Evolutionary conservation across 2,113 vertebrate genomes (phyloP), one percentile per base, ranked within the genome.

Genomic region (Agapornis roseicollis): DNA sequence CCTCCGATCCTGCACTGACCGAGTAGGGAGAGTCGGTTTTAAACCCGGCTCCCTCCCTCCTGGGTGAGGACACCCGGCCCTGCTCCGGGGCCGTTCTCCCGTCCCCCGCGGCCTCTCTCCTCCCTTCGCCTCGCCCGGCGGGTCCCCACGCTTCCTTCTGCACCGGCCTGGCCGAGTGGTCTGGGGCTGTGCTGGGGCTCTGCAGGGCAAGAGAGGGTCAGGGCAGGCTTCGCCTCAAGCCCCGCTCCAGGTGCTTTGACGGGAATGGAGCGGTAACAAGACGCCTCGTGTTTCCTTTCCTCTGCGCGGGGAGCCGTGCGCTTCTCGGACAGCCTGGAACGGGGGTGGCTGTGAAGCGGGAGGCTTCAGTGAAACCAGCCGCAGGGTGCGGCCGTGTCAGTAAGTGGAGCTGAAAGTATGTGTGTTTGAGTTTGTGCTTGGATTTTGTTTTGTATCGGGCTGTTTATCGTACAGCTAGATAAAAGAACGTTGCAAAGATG

Each of bases 341-440:
- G 7, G 13, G 49, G 11, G 55, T 66, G 53, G 18, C 35, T 27
- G 16, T 1, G 1, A 2, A 4, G 0, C 13, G 18, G n/a, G 3
- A 7, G 58, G 4, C 6, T 13, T 7, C 14, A 2, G 58, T 6
- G 60, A 4, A 24, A 15, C 13, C 55, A 13, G 7, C n/a, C 23
- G 33, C 29, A 3, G 10, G 3, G 55, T 2, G n/a, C 3, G 15
- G 47, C 11, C 13, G 11, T 17, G 33, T 1, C 1, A 28, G 29
- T 4, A 56, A 74, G 6, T 3, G 85, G 76, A 94, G 83, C 66
- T 35, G n/a, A 64, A 77, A 89, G 24, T 14, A 5, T 2, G 17
- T 19, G 55, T 23, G 55, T 14, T 4, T 2, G 60, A 18, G 9
- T 7, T 27, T 11, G 56, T 1, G 3, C 23, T 55, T 41, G n/a